A percentile compares a stretch with the other conserved stretches of the same genome.
Conservation (phyloP, 92 coral and sea anemone species). For the Umimayanthus chanpuru region DNA sequence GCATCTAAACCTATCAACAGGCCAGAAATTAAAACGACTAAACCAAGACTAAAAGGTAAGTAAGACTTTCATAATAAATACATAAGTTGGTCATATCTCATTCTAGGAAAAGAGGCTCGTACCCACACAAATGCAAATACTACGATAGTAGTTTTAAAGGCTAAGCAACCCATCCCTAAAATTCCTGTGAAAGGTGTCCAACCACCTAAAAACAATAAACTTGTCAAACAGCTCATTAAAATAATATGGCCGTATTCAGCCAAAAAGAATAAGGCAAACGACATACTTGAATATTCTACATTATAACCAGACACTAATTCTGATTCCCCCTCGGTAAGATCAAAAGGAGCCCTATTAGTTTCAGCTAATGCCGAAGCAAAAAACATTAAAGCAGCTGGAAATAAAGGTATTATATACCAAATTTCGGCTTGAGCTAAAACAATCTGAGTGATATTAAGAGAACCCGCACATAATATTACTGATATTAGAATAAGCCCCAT, state of each 20-base stretch:
- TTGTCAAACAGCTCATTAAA: constrained; percentile 68
- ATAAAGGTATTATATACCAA: constrained; percentile 75
- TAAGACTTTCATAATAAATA: constrained; percentile 2
- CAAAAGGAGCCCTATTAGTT: constrained; percentile 83
- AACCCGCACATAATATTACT: constrained; percentile 79
- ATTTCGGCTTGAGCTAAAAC: constrained; percentile 78
- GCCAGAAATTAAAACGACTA: too few species aligned
- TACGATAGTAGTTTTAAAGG: too few species aligned
- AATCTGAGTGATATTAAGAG: constrained; percentile 75
- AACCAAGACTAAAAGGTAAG: too few species aligned
- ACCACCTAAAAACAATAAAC: constrained; percentile 71
- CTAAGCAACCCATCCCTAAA: too few species aligned
- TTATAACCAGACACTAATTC: constrained; percentile 85
- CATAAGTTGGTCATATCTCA: constrained; percentile 78
- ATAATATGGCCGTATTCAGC: constrained; percentile 80
- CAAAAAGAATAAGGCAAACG: constrained; percentile 75
- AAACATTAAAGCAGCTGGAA: constrained; percentile 84
- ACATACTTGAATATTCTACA: constrained; percentile 74
- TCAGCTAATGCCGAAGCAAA: constrained; percentile 76
- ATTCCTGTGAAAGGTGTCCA: constrained; percentile 26
- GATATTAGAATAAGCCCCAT: constrained; percentile 72
- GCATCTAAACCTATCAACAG: not conserved
- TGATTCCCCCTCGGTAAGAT: constrained; percentile 83
- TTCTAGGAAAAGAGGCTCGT: constrained; percentile 80
- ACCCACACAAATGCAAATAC: too few species aligned